A percentile compares a stretch with the other conserved stretches of the same genome.
These are phyloP conservation scores for Carlito syrichta DNA, from an alignment of 2,113 vertebrate species.

Conservation along the genomic window DNA sequence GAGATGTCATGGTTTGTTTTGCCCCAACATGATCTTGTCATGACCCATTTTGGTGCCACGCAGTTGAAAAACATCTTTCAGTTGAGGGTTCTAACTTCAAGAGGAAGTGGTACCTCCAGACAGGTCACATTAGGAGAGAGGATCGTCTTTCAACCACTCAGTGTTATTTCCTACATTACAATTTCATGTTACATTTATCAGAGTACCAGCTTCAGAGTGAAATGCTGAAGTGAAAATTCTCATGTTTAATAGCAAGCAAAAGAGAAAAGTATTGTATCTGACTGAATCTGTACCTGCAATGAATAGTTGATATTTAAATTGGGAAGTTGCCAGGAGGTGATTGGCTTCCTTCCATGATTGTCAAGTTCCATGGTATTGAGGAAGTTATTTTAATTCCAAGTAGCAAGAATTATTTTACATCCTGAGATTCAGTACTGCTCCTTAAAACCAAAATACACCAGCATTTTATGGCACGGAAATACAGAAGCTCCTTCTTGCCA, in stretches of 20 bases:
- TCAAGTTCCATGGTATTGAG: conserved; percentile 3
- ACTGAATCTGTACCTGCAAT: background rate
- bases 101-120: background rate
- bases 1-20: background rate
- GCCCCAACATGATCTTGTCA: background rate
- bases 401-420: conserved; percentile 49
- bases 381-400: conserved; percentile 55
- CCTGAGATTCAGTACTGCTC: background rate
- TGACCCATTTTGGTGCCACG: background rate
- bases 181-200: conserved; percentile 15
- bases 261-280: conserved; percentile 42
- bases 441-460: conserved; percentile 40
- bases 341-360: conserved; percentile 39
- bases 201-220: background rate
- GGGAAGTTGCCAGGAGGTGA: background rate
- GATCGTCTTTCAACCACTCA: background rate
- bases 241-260: background rate
- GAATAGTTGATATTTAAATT: conserved; percentile 39
- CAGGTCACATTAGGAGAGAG: background rate
- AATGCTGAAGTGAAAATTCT: conserved; percentile 1
- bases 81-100: background rate
- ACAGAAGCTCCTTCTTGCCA: conserved; percentile 37
- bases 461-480: conserved; percentile 34
- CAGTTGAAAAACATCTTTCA: background rate
- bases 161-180: background rate